Evolutionary conservation across 2,113 vertebrate genomes (phyloP).

Genomic region (Aldabrachelys gigantea): DNA sequence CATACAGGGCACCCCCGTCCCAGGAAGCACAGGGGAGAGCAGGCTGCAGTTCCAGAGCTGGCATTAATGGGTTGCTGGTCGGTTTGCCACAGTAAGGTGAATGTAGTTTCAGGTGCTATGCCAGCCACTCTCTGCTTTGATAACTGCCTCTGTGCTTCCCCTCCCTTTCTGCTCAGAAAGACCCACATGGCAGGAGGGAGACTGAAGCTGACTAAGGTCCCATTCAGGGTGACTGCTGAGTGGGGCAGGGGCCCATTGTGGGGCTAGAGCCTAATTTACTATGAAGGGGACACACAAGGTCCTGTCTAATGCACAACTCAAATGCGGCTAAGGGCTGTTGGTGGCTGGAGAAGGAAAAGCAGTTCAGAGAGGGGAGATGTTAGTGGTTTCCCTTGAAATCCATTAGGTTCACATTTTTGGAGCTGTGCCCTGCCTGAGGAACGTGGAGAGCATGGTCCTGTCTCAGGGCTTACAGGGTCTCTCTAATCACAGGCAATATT

Average conservation of each 20-base stretch:
- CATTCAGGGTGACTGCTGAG: not conserved
- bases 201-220: not conserved
- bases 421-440: not conserved
- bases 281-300: not conserved
- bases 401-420: not conserved
- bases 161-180: not conserved
- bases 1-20: not conserved
- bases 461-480: not conserved
- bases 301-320: not conserved
- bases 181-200: not conserved
- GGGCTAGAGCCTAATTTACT: not conserved
- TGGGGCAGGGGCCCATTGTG: not conserved
- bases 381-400: not conserved
- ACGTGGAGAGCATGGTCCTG: not conserved
- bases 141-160: not conserved
- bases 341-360: not conserved
- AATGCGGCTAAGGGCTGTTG: not conserved
- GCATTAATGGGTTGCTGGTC: not conserved
- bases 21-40: not conserved
- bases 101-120: not conserved
- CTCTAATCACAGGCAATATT: slow-evolving; percentile 84
- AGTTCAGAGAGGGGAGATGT: not conserved
- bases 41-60: not conserved
- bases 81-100: not conserved
- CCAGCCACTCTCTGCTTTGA: not conserved